Base-by-base conservation (phyloP, 1,140 invertebrate species). In the Zaprionus vittiger region DNA sequence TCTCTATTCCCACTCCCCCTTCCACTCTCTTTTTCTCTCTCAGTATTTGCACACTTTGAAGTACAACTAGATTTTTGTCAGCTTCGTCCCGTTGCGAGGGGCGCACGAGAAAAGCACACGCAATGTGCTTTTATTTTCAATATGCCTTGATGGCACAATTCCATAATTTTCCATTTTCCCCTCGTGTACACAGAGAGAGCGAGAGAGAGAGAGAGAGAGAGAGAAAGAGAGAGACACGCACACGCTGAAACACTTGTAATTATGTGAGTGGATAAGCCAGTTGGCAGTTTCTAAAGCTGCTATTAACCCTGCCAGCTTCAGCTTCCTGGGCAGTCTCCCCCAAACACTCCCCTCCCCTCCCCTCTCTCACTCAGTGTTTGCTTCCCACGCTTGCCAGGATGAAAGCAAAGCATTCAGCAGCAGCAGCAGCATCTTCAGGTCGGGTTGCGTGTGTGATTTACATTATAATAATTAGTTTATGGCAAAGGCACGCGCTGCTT, bases 401-500 rank as follows among this genome's bases (percentile, higher is more conserved):
- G 47, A 52, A 52, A 34, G 41, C 41, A 47, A 47, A 9, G 41
- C n/a, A 47, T 17, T 44, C 41, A 47, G 41, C 15, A 15, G n/a
- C n/a, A 44, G 41, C 57, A 41, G 28, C 17, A 37, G 11, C 26
- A 41, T 37, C 49, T 26, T 56, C 60, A 22, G 22, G 61, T 65
- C 52, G 38, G 28, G 37, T 57, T 44, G 75, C 63, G 80, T 74
- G 74, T 72, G 75, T 81, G 76, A 79, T 81, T 81, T 75, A 69
- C 80, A 83, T 81, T 83, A 82, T 79, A 75, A 79, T 83, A 82
- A 83, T 83, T 83, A 82, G 80, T 83, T 83, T 81, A 75, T 69
- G 80, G 60, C 70, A 71, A 64, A 71, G 71, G 44, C 77, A 77
- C 64, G 62, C 68, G 76, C 60, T 65, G 70, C 70, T 67, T 15